Percentiles rank a stretch among this genome's conserved stretches.
phyloP scores from a whole-genome alignment of 2,888 invertebrate genomes.

The Aelia acuminata region DNA sequence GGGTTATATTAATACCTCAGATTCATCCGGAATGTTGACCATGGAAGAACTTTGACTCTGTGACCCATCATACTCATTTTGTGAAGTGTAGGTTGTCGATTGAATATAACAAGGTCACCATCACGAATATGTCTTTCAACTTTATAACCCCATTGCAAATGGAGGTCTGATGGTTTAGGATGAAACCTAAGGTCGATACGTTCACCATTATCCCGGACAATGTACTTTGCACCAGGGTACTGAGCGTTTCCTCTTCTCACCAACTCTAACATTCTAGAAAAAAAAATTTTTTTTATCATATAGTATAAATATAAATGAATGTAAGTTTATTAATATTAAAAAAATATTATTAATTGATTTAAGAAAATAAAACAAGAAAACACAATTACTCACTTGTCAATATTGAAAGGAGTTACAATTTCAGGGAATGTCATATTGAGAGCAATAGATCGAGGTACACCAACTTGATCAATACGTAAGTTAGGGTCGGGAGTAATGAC shows the following conservation, averaged over 20 bases:
- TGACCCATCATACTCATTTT: constrained; percentile 99
- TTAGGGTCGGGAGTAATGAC: constrained; percentile 98
- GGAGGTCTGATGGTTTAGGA: constrained; percentile 96
- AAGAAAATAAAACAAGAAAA: no score
- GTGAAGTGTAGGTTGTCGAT: constrained; percentile 99
- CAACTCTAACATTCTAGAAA: constrained; percentile 83
- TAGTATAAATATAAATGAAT: constrained; percentile 68
- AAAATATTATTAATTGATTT: no score
- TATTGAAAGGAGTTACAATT: constrained; percentile 98
- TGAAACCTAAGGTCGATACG: constrained; percentile 98
- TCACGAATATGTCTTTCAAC: constrained; percentile 97
- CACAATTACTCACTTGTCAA: constrained; percentile 80
- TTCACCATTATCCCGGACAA: constrained; percentile 98
- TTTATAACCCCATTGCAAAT: constrained; percentile 94
- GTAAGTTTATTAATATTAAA: no score
- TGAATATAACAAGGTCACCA: constrained; percentile 98
- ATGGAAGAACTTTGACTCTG: constrained; percentile 95
- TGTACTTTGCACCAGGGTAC: constrained; percentile 99
- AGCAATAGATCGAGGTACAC: constrained; percentile 97
- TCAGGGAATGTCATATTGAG: constrained; percentile 99
- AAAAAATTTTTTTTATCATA: neutral
- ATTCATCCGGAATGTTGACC: constrained; percentile 99
- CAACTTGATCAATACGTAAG: constrained; percentile 92
- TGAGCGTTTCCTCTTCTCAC: constrained; percentile 97
- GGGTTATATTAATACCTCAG: constrained; percentile 74